Conservation (phyloP, 2,888 invertebrate species). For the Eupithecia vulgata region DNA sequence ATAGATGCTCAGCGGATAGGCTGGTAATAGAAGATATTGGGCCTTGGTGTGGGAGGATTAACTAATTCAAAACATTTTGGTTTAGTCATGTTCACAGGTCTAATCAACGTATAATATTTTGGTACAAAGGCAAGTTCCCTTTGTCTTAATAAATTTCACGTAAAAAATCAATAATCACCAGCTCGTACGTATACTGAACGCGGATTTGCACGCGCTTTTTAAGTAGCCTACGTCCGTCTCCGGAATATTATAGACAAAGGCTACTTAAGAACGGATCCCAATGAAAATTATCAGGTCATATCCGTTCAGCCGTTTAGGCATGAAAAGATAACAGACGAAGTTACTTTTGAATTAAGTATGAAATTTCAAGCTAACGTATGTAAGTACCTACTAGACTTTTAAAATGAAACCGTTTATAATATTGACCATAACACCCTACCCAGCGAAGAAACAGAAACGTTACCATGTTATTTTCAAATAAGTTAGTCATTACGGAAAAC, state of each 20-base stretch:
- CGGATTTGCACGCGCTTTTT: no score
- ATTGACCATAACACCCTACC: conserved; percentile 11
- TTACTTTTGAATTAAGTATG: no score
- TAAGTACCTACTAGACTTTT: neutral
- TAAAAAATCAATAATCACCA: no score
- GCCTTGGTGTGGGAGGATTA: neutral
- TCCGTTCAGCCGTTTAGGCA: no score
- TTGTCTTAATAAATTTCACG: neutral
- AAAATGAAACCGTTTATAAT: neutral
- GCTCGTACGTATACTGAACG: no score
- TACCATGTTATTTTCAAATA: conserved; percentile 41
- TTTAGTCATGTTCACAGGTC: neutral
- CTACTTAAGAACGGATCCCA: no score
- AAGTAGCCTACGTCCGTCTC: no score
- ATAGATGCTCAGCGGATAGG: conserved; percentile 16
- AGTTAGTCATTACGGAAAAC: conserved; percentile 43
- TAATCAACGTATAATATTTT: neutral
- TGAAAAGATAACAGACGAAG: no score
- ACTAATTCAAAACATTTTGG: neutral
- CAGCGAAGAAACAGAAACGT: conserved; percentile 1
- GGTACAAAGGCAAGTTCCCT: neutral
- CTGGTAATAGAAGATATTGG: neutral
- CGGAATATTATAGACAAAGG: no score
- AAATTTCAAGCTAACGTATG: neutral
- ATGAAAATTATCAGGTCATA: no score